These are phyloP conservation scores for Arothron firmamentum DNA, from an alignment of 2,113 vertebrate genomes.

Conservation along the genomic window DNA sequence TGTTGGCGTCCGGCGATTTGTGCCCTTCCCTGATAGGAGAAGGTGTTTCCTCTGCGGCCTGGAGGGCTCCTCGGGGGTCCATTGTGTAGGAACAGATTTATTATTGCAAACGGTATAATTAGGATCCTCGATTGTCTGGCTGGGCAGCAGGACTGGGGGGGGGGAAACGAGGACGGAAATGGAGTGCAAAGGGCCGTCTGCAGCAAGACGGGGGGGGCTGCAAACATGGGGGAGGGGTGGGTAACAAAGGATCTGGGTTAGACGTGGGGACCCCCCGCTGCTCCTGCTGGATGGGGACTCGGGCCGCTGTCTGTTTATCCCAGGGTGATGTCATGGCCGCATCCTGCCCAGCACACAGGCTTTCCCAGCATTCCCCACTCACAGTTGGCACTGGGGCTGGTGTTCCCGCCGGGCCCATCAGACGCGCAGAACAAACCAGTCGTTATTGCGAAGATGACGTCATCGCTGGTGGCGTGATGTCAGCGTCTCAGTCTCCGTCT, in stretches of 20 bases:
- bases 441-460: constrained; percentile 37
- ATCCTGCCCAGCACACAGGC: constrained; percentile 45
- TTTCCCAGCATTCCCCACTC: constrained; percentile 24
- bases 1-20: constrained; percentile 50
- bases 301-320: constrained; percentile 26
- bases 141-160: constrained; percentile 8
- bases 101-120: constrained; percentile 70
- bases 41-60: constrained; percentile 69
- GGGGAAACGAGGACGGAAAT: constrained; percentile 25
- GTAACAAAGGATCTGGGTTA: constrained; percentile 60
- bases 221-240: constrained; percentile 32
- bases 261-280: constrained; percentile 28
- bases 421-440: constrained; percentile 25
- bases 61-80: constrained; percentile 32
- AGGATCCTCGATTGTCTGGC: constrained; percentile 41
- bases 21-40: constrained; percentile 69
- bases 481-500: constrained; percentile 2
- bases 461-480: constrained; percentile 17
- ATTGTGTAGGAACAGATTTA: constrained; percentile 69
- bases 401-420: constrained; percentile 7
- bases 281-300: constrained; percentile 51
- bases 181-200: constrained; percentile 20
- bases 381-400: neutral
- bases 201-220: constrained; percentile 30
- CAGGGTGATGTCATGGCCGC: constrained; percentile 29